Evolutionary conservation across 92 coral and sea anemone genomes (phyloP).

Genomic region (Epizoanthus fatuus): DNA sequence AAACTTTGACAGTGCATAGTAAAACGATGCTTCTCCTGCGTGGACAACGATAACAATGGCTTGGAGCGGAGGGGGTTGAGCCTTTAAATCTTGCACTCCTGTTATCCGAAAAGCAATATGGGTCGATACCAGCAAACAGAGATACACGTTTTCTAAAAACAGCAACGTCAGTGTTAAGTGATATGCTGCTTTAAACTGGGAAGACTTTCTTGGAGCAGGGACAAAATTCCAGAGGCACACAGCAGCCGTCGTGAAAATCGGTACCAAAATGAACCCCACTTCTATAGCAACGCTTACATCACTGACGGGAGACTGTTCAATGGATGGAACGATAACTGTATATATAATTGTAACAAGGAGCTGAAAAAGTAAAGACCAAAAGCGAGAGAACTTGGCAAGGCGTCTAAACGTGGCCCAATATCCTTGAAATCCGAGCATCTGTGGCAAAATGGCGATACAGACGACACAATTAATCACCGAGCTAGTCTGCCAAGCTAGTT

Average conservation of each 20-base stretch:
- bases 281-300: background rate
- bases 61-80: slow-evolving; percentile 32
- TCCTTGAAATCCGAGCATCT: slow-evolving; percentile 40
- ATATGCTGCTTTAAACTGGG: slow-evolving; percentile 8
- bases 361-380: slow-evolving; percentile 26
- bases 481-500: slow-evolving; percentile 26
- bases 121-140: slow-evolving; percentile 30
- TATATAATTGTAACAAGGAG: slow-evolving; percentile 30
- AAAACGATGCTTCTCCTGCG: slow-evolving; percentile 51
- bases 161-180: slow-evolving; percentile 20
- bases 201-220: slow-evolving; percentile 37
- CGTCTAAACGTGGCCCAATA: slow-evolving; percentile 47
- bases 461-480: slow-evolving; percentile 40
- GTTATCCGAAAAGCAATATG: slow-evolving; percentile 64
- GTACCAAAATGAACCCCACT: slow-evolving; percentile 39
- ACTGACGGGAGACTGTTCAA: slow-evolving; percentile 16
- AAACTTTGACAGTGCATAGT: slow-evolving; percentile 51
- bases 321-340: slow-evolving; percentile 34
- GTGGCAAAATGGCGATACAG: slow-evolving; percentile 40
- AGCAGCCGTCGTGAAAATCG: slow-evolving; percentile 23
- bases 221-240: slow-evolving; percentile 48
- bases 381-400: slow-evolving; percentile 45
- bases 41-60: slow-evolving; percentile 30
- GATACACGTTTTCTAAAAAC: slow-evolving; percentile 42
- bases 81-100: slow-evolving; percentile 23